phyloP scores from a whole-genome alignment of 2,113 vertebrate genomes.

The Urocolius indicus region DNA sequence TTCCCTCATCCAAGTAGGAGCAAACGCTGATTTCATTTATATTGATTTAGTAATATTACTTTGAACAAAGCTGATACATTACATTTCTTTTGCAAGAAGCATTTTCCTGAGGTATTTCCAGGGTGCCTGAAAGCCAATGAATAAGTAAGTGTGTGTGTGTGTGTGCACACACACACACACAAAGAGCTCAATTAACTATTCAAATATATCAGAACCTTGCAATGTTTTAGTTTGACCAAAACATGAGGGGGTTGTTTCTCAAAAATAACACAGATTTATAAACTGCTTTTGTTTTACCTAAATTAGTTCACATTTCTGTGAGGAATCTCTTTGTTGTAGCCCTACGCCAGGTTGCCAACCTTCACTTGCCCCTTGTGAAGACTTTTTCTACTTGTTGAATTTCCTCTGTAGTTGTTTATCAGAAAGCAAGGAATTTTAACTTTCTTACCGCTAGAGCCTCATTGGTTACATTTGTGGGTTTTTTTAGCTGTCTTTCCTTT shows the following conservation, averaged over 20 bases:
- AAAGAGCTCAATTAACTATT: not conserved
- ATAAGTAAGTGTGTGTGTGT: not conserved
- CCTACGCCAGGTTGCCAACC: not conserved
- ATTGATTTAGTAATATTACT: not conserved
- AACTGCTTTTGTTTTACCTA: not conserved
- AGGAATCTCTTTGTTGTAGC: not conserved
- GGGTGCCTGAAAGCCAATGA: not conserved
- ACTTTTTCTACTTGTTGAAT: not conserved
- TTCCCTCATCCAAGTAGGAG: not conserved
- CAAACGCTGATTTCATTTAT: constrained; percentile 19
- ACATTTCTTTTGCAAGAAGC: not conserved
- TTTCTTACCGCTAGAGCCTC: not conserved
- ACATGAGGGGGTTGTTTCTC: not conserved
- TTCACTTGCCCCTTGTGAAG: not conserved
- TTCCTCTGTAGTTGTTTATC: not conserved
- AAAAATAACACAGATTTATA: not conserved
- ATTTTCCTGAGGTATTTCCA: not conserved
- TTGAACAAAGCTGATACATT: not conserved
- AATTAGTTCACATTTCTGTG: not conserved
- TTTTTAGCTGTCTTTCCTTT: not conserved
- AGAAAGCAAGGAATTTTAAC: constrained; percentile 5
- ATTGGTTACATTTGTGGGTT: not conserved
- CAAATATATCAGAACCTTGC: not conserved
- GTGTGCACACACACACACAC: not conserved
- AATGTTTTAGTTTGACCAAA: not conserved